phyloP scores from a whole-genome alignment of 2,888 invertebrate genomes.

The Lamellibrachia satsuma region DNA sequence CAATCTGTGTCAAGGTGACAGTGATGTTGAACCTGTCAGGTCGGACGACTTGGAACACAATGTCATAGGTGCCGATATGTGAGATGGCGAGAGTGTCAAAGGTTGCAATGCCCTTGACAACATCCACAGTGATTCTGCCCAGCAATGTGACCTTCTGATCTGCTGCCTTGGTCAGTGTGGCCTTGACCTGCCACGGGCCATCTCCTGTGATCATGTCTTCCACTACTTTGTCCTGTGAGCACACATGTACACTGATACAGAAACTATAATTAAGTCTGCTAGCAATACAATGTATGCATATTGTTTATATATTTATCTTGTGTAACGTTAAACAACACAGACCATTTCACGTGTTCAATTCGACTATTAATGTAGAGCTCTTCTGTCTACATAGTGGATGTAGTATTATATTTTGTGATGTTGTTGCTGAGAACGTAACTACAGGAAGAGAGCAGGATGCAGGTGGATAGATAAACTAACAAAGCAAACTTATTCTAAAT shows the following conservation, averaged over 20 bases:
- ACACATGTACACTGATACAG: not conserved
- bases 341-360: no score
- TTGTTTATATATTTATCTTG: no score
- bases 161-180: not conserved
- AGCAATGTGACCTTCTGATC: not conserved
- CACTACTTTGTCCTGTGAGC: not conserved
- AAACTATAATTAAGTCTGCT: no score
- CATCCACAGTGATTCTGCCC: not conserved
- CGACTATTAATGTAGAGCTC: no score
- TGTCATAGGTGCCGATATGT: slow-evolving; percentile 1
- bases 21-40: slow-evolving; percentile 13
- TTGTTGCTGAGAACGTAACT: no score
- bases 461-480: no score
- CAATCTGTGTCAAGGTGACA: not conserved
- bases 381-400: no score
- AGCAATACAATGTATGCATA: no score
- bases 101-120: not conserved
- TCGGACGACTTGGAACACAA: not conserved
- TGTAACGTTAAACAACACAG: no score
- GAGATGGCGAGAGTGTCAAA: not conserved
- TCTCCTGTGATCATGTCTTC: not conserved
- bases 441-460: no score
- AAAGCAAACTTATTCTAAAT: no score
- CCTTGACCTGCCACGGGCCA: not conserved
- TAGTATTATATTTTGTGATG: no score